These are phyloP conservation scores for Callyntrura guangdongensis DNA, from an alignment of 2,888 invertebrate species.

Conservation along the genomic window DNA sequence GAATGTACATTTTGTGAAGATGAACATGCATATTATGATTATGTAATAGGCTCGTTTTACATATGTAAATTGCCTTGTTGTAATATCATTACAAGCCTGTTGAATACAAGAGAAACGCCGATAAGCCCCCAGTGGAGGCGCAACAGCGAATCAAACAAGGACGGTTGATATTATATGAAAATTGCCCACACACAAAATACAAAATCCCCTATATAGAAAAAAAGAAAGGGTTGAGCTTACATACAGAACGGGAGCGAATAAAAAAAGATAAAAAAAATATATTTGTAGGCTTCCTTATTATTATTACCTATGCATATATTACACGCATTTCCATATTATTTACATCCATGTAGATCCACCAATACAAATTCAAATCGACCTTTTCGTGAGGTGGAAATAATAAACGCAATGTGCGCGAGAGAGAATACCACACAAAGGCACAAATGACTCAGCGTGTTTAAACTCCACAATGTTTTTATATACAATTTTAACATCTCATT, in stretches of 20 bases:
- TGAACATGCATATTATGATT: constrained; percentile 65
- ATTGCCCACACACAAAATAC: constrained; percentile 59
- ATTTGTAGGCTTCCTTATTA: constrained; percentile 42
- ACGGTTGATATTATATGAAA: constrained; percentile 70
- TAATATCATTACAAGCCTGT: constrained; percentile 69
- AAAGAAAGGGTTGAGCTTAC: constrained; percentile 74
- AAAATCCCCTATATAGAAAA: constrained; percentile 13
- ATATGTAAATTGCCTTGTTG: constrained; percentile 75
- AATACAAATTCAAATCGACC: not conserved
- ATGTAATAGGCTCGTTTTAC: constrained; percentile 75
- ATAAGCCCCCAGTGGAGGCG: constrained; percentile 67
- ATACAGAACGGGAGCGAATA: constrained; percentile 56
- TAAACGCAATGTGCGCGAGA: not conserved
- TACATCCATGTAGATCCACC: not conserved
- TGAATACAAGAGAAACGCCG: constrained; percentile 58
- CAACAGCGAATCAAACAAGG: constrained; percentile 74
- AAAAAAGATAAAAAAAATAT: constrained; percentile 37
- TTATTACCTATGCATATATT: constrained; percentile 53
- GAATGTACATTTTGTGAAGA: constrained; percentile 27
- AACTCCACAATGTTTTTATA: not conserved
- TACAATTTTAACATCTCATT: constrained; percentile 22
- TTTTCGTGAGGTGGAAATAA: not conserved
- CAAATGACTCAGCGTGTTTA: constrained; percentile 19
- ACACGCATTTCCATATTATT: constrained; percentile 39
- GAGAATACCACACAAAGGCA: not conserved